These are phyloP conservation scores for Monomorium pharaonis DNA, from an alignment of 1,140 invertebrate genomes.

Conservation along the genomic window DNA sequence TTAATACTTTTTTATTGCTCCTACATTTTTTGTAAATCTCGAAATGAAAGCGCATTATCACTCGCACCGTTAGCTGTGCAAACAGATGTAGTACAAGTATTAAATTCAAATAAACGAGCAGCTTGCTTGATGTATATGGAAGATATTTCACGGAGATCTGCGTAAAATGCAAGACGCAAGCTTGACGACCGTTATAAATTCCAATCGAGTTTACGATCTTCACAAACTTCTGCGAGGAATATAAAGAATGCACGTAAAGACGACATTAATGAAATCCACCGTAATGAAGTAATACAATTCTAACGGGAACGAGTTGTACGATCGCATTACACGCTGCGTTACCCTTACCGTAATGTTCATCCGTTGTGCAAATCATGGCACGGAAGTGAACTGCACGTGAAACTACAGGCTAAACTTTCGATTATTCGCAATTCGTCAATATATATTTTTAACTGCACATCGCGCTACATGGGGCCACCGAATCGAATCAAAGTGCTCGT, in stretches of 20 bases:
- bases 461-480: neutral
- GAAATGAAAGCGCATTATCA: neutral
- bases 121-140: neutral
- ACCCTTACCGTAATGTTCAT: neutral
- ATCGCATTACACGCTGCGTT: neutral
- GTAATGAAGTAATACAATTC: slow-evolving; percentile 4
- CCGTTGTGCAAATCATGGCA: neutral
- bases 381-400: neutral
- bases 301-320: neutral
- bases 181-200: slow-evolving; percentile 16
- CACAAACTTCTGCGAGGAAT: neutral
- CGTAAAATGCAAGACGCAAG: slow-evolving; percentile 2
- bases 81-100: neutral
- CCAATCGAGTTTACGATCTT: neutral
- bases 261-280: neutral
- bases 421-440: neutral
- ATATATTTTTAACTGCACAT: neutral
- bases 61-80: neutral
- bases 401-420: neutral
- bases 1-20: neutral
- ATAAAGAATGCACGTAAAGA: neutral
- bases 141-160: neutral
- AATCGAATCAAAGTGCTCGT: neutral
- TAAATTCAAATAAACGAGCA: neutral
- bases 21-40: neutral